These are phyloP conservation scores for Hipparchia semele DNA, from an alignment of 2,888 invertebrate genomes.

Conservation along the genomic window DNA sequence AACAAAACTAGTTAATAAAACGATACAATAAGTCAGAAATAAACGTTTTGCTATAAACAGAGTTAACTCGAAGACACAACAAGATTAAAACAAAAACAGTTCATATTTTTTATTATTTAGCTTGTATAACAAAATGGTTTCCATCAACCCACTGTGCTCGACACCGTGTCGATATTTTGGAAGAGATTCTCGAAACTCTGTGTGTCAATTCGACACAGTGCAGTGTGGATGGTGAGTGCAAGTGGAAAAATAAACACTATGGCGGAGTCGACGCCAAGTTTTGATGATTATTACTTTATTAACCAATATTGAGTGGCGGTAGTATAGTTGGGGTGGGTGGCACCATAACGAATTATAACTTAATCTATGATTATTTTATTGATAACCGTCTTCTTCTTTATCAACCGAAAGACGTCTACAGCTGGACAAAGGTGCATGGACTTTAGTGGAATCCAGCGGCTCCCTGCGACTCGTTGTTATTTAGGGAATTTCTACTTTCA, in stretches of 20 bases:
- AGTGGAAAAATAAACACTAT: conserved; percentile 45
- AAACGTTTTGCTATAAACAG: conserved; percentile 55
- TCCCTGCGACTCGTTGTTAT: no score
- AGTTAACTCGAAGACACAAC: conserved; percentile 57
- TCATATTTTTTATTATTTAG: conserved; percentile 49
- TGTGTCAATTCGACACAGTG: conserved; percentile 15
- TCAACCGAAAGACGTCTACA: no score
- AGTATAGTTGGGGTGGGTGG: conserved; percentile 46
- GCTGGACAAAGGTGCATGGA: no score
- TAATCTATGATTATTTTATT: conserved; percentile 3
- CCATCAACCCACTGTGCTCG: conserved; percentile 34
- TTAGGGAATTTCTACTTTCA: no score
- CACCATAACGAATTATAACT: conserved; percentile 34
- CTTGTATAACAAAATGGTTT: conserved; percentile 37
- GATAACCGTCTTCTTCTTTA: no score
- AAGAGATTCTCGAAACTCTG: conserved; percentile 24
- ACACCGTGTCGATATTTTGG: conserved; percentile 35
- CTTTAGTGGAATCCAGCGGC: no score
- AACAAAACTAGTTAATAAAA: conserved; percentile 69
- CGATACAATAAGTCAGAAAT: conserved; percentile 73
- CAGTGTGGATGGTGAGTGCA: conserved; percentile 19
- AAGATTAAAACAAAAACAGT: conserved; percentile 52
- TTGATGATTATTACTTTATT: conserved; percentile 82
- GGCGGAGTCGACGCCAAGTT: conserved; percentile 67
- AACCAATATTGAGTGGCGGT: conserved; percentile 78